phyloP scores from a whole-genome alignment of 2,113 vertebrate species.

The Rhea americana region DNA sequence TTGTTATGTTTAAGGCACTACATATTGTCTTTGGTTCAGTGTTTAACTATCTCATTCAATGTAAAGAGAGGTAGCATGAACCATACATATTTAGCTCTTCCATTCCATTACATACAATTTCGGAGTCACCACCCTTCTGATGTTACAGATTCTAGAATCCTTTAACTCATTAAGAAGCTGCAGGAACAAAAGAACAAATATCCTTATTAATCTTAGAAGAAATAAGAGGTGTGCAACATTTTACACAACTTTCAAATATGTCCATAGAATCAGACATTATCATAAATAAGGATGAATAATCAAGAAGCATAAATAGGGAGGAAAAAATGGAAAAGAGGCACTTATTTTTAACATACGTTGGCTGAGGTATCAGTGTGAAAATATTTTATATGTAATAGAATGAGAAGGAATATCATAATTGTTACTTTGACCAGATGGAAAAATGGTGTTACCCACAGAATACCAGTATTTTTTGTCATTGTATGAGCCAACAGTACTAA shows the following conservation, averaged over 20 bases:
- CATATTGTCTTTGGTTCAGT: constrained; percentile 81
- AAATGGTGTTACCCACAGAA: rapidly evolving
- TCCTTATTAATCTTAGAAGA: neutral
- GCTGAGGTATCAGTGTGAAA: neutral
- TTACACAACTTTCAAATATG: neutral
- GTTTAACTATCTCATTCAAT: constrained; percentile 69
- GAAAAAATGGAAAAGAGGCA: rapidly evolving
- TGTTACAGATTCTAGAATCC: constrained; percentile 8
- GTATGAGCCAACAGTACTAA: neutral
- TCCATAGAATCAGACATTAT: neutral
- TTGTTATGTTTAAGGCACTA: constrained; percentile 79
- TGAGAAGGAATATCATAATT: neutral
- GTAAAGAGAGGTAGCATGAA: constrained; percentile 79
- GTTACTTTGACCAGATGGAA: neutral
- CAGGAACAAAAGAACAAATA: constrained; percentile 49
- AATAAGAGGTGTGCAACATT: neutral
- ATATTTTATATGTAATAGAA: neutral
- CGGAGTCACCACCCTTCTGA: constrained; percentile 31
- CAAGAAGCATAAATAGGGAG: neutral
- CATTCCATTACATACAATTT: constrained; percentile 33
- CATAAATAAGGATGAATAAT: neutral
- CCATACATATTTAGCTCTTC: constrained; percentile 65
- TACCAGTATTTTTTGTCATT: neutral
- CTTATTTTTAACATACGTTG: neutral
- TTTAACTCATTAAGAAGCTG: constrained; percentile 94